phyloP scores from a whole-genome alignment of 2,797 vertebrate species.

The Tragelaphus oryx region DNA sequence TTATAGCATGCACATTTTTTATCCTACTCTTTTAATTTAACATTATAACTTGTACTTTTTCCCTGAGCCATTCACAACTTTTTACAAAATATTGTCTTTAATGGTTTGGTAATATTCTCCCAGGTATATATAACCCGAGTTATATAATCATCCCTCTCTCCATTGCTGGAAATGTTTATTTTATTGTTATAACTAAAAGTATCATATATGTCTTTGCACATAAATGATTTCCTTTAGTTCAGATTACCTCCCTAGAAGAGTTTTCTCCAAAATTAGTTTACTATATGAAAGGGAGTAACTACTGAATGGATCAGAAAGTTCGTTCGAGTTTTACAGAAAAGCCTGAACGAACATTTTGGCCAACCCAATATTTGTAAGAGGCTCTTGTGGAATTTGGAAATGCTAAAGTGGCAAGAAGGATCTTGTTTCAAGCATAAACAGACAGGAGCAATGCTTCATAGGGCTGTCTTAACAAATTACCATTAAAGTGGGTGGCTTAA shows the following conservation, averaged over 20 bases:
- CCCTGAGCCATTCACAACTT: background rate
- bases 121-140: background rate
- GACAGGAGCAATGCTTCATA: background rate
- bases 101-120: background rate
- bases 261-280: background rate
- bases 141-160: background rate
- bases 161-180: background rate
- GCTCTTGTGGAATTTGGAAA: background rate
- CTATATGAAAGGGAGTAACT: background rate
- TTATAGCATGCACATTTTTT: background rate
- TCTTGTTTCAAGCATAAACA: background rate
- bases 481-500: background rate
- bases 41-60: background rate
- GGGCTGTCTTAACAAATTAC: background rate
- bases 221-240: background rate
- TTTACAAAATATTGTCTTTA: background rate
- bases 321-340: background rate
- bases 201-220: background rate
- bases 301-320: background rate
- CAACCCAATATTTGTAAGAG: background rate
- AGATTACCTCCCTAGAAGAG: background rate
- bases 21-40: background rate
- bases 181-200: background rate
- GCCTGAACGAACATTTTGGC: background rate
- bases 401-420: background rate